Percentiles rank a stretch among this genome's conserved stretches.
These are phyloP conservation scores for Bufotes viridis DNA, from an alignment of 2,797 vertebrate species.

Conservation along the genomic window DNA sequence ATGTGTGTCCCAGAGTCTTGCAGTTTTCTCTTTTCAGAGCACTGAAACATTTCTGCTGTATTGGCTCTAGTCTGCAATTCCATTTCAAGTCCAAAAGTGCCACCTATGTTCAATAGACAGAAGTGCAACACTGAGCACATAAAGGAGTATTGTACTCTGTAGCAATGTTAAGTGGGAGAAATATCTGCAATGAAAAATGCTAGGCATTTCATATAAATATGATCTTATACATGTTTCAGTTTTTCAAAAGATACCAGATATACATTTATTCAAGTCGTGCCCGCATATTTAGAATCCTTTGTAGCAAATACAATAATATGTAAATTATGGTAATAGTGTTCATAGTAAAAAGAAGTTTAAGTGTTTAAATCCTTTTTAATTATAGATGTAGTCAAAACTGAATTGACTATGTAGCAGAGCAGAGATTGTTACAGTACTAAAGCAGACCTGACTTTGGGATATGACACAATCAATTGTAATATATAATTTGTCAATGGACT, in stretches of 20 bases:
- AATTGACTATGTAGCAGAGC: neutral
- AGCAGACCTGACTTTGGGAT: neutral
- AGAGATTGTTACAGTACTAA: neutral
- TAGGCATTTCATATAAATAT: slow-evolving; percentile 19
- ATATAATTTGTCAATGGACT: neutral
- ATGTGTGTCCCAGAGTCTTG: slow-evolving; percentile 59
- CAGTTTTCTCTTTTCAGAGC: slow-evolving; percentile 61
- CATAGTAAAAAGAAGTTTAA: neutral
- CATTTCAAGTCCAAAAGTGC: slow-evolving; percentile 79
- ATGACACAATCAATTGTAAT: neutral
- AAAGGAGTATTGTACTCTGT: neutral
- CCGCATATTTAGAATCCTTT: neutral
- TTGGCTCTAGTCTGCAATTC: slow-evolving; percentile 42
- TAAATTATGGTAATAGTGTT: neutral
- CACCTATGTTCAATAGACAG: slow-evolving; percentile 79
- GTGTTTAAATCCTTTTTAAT: no score
- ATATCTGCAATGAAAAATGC: slow-evolving; percentile 17
- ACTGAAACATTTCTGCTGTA: slow-evolving; percentile 23
- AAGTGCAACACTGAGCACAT: slow-evolving; percentile 69
- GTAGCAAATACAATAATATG: neutral
- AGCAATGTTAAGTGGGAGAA: slow-evolving; percentile 17
- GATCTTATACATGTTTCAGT: neutral
- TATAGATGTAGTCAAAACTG: neutral
- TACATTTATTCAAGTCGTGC: neutral
- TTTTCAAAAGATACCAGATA: neutral